These are phyloP conservation scores for Melieria picta DNA, from an alignment of 2,888 invertebrate genomes.

Conservation along the genomic window DNA sequence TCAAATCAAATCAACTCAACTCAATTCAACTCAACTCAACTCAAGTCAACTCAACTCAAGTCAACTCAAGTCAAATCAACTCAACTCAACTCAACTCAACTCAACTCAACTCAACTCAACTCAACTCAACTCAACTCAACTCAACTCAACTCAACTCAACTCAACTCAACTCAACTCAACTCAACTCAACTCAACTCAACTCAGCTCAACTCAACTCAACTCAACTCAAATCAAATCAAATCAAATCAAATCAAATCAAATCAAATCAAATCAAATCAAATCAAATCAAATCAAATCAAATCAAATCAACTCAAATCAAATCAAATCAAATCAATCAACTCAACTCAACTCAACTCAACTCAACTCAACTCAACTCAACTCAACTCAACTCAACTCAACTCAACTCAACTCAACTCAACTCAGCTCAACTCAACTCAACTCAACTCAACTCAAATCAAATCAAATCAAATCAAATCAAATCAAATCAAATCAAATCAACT, in stretches of 20 bases:
- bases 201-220: slow-evolving; percentile 8
- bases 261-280: not conserved
- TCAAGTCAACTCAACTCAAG: no score
- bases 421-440: not conserved
- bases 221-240: not conserved
- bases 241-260: not conserved
- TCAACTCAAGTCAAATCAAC: slow-evolving; percentile 3
- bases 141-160: slow-evolving; percentile 6
- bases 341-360: slow-evolving; percentile 4
- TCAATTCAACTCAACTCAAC: no score
- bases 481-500: not conserved
- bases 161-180: slow-evolving; percentile 14
- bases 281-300: not conserved
- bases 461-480: not conserved
- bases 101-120: slow-evolving; percentile 11
- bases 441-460: not conserved
- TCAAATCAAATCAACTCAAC: not conserved
- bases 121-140: slow-evolving; percentile 3
- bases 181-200: slow-evolving; percentile 9
- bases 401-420: not conserved
- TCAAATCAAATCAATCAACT: slow-evolving; percentile 1
- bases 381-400: not conserved
- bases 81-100: slow-evolving; percentile 1
- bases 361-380: not conserved
- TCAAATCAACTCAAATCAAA: not conserved